These are phyloP conservation scores for Neogale vison DNA, from an alignment of 2,113 vertebrate genomes.

Conservation along the genomic window DNA sequence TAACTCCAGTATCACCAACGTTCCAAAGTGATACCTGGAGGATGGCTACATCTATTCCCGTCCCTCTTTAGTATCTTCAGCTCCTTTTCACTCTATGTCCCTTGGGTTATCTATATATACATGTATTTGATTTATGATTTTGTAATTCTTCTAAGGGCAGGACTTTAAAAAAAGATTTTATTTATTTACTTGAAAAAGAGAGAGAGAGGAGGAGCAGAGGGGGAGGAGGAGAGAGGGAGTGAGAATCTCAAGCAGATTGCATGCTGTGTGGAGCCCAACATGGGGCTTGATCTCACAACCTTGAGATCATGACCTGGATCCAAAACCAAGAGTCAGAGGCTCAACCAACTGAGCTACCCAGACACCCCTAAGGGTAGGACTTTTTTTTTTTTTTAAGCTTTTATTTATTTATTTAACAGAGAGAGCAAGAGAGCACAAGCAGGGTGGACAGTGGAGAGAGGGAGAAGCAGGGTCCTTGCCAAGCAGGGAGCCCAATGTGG, in stretches of 20 bases:
- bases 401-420: too few species aligned
- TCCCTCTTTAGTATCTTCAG: neutral
- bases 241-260: neutral
- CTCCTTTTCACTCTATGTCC: neutral
- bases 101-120: neutral
- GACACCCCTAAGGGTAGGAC: neutral
- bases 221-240: neutral
- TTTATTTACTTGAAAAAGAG: neutral
- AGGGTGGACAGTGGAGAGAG: too few species aligned
- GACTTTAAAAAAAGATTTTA: too few species aligned
- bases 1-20: neutral
- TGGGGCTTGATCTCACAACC: neutral
- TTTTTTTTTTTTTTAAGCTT: too few species aligned
- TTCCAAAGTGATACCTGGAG: neutral
- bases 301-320: neutral
- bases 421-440: too few species aligned
- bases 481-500: too few species aligned
- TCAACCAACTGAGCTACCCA: neutral
- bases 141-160: neutral
- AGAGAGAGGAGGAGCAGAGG: neutral
- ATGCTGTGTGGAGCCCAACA: neutral
- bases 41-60: neutral
- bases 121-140: neutral
- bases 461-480: too few species aligned
- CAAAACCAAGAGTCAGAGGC: neutral